These are phyloP conservation scores for Trinectes maculatus DNA, from an alignment of 2,113 vertebrate species.

Conservation along the genomic window DNA sequence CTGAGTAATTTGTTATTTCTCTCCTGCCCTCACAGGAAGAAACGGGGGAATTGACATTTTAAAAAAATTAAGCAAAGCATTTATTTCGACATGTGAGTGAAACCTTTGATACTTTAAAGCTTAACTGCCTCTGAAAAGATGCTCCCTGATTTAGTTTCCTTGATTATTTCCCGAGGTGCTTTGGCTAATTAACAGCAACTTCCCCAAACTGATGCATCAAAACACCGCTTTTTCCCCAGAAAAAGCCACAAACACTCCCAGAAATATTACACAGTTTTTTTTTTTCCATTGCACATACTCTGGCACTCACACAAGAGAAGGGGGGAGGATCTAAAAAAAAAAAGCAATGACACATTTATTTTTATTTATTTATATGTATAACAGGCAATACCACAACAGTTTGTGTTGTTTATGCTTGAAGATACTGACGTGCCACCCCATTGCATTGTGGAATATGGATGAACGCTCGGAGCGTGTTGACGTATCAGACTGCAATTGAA, in stretches of 20 bases:
- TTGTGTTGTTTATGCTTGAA: constrained; percentile 34
- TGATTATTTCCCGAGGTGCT: constrained; percentile 26
- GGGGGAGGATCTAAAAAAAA: constrained; percentile 18
- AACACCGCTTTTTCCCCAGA: constrained; percentile 16
- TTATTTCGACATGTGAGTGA: constrained; percentile 24
- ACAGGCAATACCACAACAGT: constrained; percentile 17
- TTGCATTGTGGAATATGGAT: constrained; percentile 64
- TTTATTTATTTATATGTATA: constrained; percentile 23
- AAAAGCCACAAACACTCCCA: constrained; percentile 30
- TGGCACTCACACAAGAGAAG: neutral
- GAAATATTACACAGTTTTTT: neutral
- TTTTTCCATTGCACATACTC: neutral
- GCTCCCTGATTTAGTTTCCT: neutral
- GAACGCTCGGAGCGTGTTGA: constrained; percentile 64
- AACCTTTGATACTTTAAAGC: constrained; percentile 2
- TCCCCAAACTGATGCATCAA: constrained; percentile 15
- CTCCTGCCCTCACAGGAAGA: neutral
- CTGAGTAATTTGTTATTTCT: constrained; percentile 23
- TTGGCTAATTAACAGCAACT: constrained; percentile 26
- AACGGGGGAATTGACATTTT: constrained; percentile 36
- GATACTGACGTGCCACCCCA: constrained; percentile 36
- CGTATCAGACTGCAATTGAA: constrained; percentile 59
- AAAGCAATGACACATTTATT: constrained; percentile 1
- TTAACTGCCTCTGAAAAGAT: neutral
- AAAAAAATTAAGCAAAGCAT: constrained; percentile 4